Base-by-base conservation (phyloP, 2,888 invertebrate genomes). In the Caenorhabditis zanzibari region DNA sequence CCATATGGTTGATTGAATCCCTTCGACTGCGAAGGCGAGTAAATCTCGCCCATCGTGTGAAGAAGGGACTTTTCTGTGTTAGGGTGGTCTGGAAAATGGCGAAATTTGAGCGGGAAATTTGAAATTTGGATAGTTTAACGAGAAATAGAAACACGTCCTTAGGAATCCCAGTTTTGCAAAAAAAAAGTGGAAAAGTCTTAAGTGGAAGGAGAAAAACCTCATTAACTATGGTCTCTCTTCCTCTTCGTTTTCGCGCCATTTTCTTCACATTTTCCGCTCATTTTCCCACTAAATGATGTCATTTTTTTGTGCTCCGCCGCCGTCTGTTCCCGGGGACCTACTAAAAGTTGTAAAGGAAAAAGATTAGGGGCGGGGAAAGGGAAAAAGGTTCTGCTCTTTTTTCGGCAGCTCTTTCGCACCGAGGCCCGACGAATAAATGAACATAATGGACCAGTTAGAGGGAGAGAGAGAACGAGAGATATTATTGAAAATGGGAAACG, bases 1-100 rank as follows among this genome's bases (percentile, higher is more conserved):
- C 86, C 85, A 76, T 88, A 88, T 12, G 88, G 85, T 72, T 84
- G 85, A 56, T 84, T 84, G 74, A 80, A 85, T 58, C 85, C 87
- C 73, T 87, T 85, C 54, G 82, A 79, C 63, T 85, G 85, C 49
- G 81, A 81, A 16, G 85, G 85, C 64, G 85, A 76, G 73, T 85
- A 85, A 19, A 81, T 82, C 79, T 82, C 82, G 61, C 82, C 56
- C 82, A 82, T 79, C 68, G 61, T 63, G 26, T 24, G 56, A 63
- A 63, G 63, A 63, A 63, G 63, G 63, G 63, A 63, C 38, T 35
- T 24, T 24, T 12, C 26, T 54, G 22, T 52, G 5, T 24, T 22
- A 38, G 7, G 4, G 16, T 32, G 61, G 35, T 52, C 59, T 61
- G 61, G 4, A 72, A 47, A 59, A 9, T 71, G 14, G 49, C 16